Evolutionary conservation across 2,113 vertebrate genomes (phyloP), one percentile per base, ranked within the genome.

Genomic region (Struthio camelus): DNA sequence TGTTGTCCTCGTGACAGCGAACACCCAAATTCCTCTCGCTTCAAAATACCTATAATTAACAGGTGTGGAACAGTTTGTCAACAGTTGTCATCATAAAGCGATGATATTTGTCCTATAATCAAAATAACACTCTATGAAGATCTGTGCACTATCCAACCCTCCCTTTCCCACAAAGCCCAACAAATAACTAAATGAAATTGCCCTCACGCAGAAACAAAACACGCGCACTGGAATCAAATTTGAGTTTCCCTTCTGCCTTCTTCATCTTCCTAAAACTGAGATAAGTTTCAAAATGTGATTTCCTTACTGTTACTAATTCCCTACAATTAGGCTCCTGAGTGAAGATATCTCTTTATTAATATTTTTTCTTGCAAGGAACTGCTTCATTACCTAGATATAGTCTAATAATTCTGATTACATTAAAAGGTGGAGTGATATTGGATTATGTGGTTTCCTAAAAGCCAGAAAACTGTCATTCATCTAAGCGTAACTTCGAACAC

Each of bases 41-140:
- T 87, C 3, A 1, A 59, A 94, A 95, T 14, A 85, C 67, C 64
- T n/a, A 8, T 97, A 96, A 97, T 97, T 97, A 96, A 59, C 36
- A 95, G 93, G 96, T 90, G 95, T 94, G 93, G 91, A 95, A 94
- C 28, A 70, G 64, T 95, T 97, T 91, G 87, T 94, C 94, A 96
- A 95, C 95, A 94, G 95, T 42, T 96, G 89, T 91, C 92, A 95
- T 95, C 19, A 5, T 85, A 93, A 95, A 94, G 75, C 67, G 59
- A 42, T 83, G 79, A 82, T 36, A 95, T 94, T 91, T 87, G 71
- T 75, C 91, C 75, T 85, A 87, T 81, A 87, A 89, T 64, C 62
- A 89, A 32, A 81, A 86, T 64, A 92, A 67, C 59, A 50, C 34
- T 34, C 46, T 77, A 70, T 80, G 84, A 93, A 94, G 81, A 87